Base-by-base conservation (phyloP, 92 coral and sea anemone genomes). In the Hydrozoanthus gracilis region DNA sequence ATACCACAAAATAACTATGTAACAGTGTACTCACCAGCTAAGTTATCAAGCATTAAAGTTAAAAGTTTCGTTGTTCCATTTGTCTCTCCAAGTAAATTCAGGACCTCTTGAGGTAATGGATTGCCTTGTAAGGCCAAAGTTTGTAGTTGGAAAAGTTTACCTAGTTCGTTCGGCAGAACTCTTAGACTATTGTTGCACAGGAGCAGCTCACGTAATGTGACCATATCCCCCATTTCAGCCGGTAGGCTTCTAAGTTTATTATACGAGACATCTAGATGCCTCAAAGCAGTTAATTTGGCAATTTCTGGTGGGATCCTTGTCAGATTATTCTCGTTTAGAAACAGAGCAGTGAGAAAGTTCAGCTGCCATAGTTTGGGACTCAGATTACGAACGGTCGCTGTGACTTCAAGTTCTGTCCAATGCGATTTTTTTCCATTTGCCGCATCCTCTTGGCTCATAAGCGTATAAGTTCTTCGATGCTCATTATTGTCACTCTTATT, bases 301-400 rank as follows among this genome's bases (percentile, higher is more conserved):
- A 97, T 95, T 58, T 97, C 99, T 60, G 99, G 95, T 47, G 99
- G 99, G 76, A 97, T 97, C 89, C 92, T 92, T 10, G 99, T 97
- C 13, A 97, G 94, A 88, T 94, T 89, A 87, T 97, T 97, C 93
- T 95, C 98, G 94, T 95, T 97, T 68, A 97, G 82, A 90, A 92
- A 91, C 83, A 97, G 88, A 50, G 98, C 95, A 77, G 99, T 97
- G 82, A 97, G 91, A 91, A 95, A 95, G 87, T 95, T 90, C 92
- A 97, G 95, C 94, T 93, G 95, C 99, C 99, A 97, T 35, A 97
- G 88, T 90, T 94, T 95, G 87, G 99, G 99, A 87, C 99, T 97
- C 91, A 97, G 93, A 92, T 97, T 97, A 77, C 98, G 96, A 86
- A 97, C 93, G 83, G 98, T 91, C 88, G 98, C 98, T 90, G 96